Conservation (phyloP, 2,797 vertebrate genomes). For the Sphaeramia orbicularis region DNA sequence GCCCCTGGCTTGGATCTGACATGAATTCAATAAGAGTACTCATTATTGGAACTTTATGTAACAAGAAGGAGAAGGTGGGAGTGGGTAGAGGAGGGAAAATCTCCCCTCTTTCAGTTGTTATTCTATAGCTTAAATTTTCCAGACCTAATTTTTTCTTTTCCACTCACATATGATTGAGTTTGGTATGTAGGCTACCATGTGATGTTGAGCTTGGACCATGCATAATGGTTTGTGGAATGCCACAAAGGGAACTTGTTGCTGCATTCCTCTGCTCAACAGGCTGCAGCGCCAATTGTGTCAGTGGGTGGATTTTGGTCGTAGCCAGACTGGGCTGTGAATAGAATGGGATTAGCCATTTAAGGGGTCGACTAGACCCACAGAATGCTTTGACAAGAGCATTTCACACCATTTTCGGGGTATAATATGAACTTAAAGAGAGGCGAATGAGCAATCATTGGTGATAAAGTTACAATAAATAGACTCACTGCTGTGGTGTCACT, state of each 20-base stretch:
- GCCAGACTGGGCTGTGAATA: constrained; percentile 67
- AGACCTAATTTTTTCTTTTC: constrained; percentile 24
- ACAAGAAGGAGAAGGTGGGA: not conserved
- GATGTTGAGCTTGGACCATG: constrained; percentile 58
- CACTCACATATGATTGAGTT: constrained; percentile 41
- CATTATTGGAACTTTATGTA: constrained; percentile 41
- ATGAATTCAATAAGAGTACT: constrained; percentile 23
- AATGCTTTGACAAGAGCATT: constrained; percentile 43
- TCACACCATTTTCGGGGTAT: constrained; percentile 32
- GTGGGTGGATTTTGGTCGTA: constrained; percentile 72
- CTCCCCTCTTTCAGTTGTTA: not conserved
- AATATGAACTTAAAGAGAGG: not conserved
- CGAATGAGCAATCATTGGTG: constrained; percentile 24
- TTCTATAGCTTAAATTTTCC: constrained; percentile 5
- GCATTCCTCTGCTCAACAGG: constrained; percentile 80
- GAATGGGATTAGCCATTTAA: constrained; percentile 70
- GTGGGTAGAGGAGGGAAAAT: not conserved
- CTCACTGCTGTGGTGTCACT: not conserved
- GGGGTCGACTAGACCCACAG: constrained; percentile 42
- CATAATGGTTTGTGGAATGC: constrained; percentile 81
- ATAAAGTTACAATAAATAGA: constrained; percentile 8
- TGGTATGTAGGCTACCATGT: constrained; percentile 75
- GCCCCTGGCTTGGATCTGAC: constrained; percentile 22
- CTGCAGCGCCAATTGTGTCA: constrained; percentile 81
- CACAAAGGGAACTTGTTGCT: constrained; percentile 83